Conservation (phyloP, 2,113 vertebrate genomes). For the Perca fluviatilis region DNA sequence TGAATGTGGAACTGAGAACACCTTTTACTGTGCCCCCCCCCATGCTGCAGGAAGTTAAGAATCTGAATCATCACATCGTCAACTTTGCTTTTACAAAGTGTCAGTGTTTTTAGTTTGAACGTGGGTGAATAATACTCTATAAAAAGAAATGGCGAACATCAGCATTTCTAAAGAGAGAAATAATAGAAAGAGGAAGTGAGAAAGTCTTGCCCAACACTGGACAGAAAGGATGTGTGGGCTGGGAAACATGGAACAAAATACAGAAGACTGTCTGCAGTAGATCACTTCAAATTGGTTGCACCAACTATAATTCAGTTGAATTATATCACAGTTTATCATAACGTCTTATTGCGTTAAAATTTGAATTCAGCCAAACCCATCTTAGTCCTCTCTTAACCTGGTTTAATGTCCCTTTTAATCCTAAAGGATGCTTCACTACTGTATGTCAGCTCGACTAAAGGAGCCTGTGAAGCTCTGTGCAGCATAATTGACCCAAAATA, state of each 20-base stretch:
- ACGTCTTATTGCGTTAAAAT: not conserved
- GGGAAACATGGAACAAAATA: not conserved
- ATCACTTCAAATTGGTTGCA: not conserved
- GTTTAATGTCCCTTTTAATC: not conserved
- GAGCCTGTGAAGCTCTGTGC: no score
- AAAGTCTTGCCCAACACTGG: slow-evolving; percentile 8
- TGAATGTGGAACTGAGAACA: no score
- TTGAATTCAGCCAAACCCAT: no score
- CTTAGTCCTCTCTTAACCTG: not conserved
- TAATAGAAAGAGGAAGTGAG: slow-evolving; percentile 40
- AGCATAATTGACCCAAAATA: no score
- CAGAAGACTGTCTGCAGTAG: not conserved
- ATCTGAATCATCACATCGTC: no score
- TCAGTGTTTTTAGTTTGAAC: not conserved
- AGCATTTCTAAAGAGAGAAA: not conserved
- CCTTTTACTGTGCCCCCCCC: no score
- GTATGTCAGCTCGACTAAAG: not conserved
- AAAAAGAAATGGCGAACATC: not conserved
- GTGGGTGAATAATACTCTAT: not conserved
- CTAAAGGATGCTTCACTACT: no score
- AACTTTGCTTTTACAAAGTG: not conserved
- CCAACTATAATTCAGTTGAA: not conserved
- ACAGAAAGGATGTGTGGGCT: no score
- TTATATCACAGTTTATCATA: not conserved
- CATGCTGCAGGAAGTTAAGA: no score